These are phyloP conservation scores for Oxyruncus cristatus DNA, from an alignment of 2,113 vertebrate genomes.

Conservation along the genomic window DNA sequence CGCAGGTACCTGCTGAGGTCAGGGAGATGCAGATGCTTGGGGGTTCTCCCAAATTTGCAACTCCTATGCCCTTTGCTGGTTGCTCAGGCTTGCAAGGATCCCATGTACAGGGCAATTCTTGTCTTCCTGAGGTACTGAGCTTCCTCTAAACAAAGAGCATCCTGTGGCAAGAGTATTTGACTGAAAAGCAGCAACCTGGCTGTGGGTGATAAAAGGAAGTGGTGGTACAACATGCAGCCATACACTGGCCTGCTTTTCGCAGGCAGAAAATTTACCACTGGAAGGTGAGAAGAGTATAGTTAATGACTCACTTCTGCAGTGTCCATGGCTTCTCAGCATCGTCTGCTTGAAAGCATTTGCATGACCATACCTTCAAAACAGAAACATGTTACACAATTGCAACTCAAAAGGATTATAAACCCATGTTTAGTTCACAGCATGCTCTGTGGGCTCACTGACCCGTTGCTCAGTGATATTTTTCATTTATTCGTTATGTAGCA, in stretches of 20 bases:
- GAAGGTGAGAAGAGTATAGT: background rate
- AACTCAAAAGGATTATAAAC: background rate
- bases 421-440: background rate
- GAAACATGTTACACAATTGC: background rate
- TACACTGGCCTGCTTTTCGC: background rate
- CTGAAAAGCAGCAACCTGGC: background rate
- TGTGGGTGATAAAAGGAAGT: no score
- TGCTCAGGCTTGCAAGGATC: background rate
- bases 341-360: background rate
- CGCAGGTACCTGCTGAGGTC: background rate
- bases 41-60: background rate
- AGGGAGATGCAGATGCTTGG: background rate
- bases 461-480: background rate
- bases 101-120: background rate
- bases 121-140: background rate
- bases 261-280: background rate
- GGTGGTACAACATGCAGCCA: fast-evolving
- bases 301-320: background rate
- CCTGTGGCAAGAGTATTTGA: background rate
- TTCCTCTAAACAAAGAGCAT: background rate
- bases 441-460: background rate
- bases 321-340: background rate
- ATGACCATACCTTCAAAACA: background rate
- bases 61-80: background rate
- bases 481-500: background rate